Evolutionary conservation across 2,113 vertebrate genomes (phyloP).

Genomic region (Synodontis membranacea): DNA sequence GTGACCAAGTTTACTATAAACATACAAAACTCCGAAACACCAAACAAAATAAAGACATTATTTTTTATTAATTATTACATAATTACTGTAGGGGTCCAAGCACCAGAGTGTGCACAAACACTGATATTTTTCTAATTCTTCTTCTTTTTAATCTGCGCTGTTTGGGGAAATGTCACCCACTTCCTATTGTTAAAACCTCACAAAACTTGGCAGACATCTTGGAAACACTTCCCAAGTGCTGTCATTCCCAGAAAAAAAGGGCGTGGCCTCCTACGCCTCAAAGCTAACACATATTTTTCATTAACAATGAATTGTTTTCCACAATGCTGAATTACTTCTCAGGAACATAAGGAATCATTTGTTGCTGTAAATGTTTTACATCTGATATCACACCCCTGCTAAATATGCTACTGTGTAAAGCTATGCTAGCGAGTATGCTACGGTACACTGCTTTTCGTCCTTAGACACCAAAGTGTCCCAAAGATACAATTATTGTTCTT

Average conservation of each 20-base stretch:
- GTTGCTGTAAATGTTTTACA: background rate
- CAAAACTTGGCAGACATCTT: background rate
- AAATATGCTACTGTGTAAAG: background rate
- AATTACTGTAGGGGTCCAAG: background rate
- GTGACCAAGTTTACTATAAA: background rate
- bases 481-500: background rate
- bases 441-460: background rate
- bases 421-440: background rate
- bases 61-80: no score
- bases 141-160: background rate
- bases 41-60: no score
- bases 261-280: background rate
- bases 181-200: slow-evolving; percentile 1
- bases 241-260: background rate
- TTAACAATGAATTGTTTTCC: background rate
- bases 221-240: background rate
- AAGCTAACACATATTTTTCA: background rate
- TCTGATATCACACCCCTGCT: background rate
- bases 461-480: background rate
- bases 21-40: background rate
- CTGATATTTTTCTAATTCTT: background rate
- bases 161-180: background rate
- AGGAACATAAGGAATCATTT: background rate
- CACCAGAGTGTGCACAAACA: background rate
- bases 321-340: background rate